Evolutionary conservation across 2,113 vertebrate genomes (phyloP), one percentile per base, ranked within the genome.

Genomic region (Calyptomena viridis): DNA sequence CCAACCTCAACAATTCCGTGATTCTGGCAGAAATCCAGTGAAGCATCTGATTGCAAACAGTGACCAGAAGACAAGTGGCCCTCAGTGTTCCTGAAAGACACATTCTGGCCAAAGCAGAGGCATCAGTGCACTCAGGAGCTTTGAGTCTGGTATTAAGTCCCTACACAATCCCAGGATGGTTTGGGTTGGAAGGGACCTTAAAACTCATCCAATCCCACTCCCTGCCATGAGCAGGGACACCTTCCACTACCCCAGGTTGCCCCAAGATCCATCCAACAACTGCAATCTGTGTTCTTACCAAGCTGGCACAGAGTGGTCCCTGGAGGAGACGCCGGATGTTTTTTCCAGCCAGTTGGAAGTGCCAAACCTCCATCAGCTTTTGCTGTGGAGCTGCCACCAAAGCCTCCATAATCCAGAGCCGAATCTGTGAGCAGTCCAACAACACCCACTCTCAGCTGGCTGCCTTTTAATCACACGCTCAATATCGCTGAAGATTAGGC

Each of bases 401-500:
- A 64, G 17, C 40, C 84, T 97, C 86, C 19, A 1, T 15, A 68
- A 89, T 58, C 47, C 64, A 75, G 81, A 71, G 77, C 64, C 42
- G 81, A 82, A 75, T 28, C n/a, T 16, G 87, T 25, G 81, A 91
- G 84, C 81, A 87, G 84, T 37, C 87, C 95, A 93, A 68, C 74
- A 31, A 60, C 78, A 82, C 91, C 78, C 93, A 89, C 87, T 76
- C 74, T 76, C 91, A 91, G 78, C 22, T 92, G 92, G 85, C 83
- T 89, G 94, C 93, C 87, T 94, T 85, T 95, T 94, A 91, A 95
- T 96, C 96, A 96, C 81, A 91, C 62, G 58, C 95, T 96, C 93
- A 66, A 86, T 93, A 95, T 95, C 93, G 75, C 91, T 52, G 63
- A 85, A 94, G 94, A 97, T 95, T 62, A 91, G 81, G 81, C 94